Percentiles rank a stretch among this genome's conserved stretches.
These are phyloP conservation scores for Anableps anableps DNA, from an alignment of 2,797 vertebrate species.

Conservation along the genomic window DNA sequence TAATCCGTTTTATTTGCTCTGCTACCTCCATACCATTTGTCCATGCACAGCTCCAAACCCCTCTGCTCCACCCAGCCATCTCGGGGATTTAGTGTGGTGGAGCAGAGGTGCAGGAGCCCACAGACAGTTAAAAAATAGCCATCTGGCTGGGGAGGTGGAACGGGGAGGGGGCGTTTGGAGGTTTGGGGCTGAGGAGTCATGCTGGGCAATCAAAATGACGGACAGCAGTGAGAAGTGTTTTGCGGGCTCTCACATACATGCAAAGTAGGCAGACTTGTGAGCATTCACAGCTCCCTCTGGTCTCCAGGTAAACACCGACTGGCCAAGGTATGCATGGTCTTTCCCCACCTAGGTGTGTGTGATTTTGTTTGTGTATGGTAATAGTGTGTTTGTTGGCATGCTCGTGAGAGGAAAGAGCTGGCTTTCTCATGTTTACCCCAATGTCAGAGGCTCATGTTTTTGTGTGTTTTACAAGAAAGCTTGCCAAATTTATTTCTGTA, in stretches of 20 bases:
- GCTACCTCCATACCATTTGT: constrained; percentile 98
- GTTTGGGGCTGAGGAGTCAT: constrained; percentile 85
- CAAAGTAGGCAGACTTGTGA: constrained; percentile 92
- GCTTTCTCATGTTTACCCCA: constrained; percentile 57
- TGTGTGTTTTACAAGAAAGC: constrained; percentile 50
- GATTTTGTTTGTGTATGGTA: constrained; percentile 75
- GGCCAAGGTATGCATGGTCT: constrained; percentile 68
- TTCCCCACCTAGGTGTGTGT: constrained; percentile 64
- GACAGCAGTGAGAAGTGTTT: constrained; percentile 95
- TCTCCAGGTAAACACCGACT: constrained; percentile 83
- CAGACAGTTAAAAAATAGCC: constrained; percentile 95
- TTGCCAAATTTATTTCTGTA: constrained; percentile 67
- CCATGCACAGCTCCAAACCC: constrained; percentile 78
- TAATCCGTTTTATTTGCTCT: constrained; percentile 97
- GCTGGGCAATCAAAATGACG: constrained; percentile 97
- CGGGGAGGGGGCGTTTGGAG: constrained; percentile 45
- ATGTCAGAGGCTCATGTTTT: constrained; percentile 54
- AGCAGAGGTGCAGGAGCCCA: constrained; percentile 96
- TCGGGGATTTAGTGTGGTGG: constrained; percentile 90
- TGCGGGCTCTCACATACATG: constrained; percentile 97
- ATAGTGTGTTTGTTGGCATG: constrained; percentile 70
- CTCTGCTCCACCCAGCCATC: constrained; percentile 70
- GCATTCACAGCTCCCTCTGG: constrained; percentile 92
- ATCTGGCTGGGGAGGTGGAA: constrained; percentile 85
- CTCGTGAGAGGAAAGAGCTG: constrained; percentile 49